A percentile compares a stretch with the other conserved stretches of the same genome.
Evolutionary conservation across 2,113 vertebrate species (phyloP).

Genomic region (Tenebrosternarchus preto): DNA sequence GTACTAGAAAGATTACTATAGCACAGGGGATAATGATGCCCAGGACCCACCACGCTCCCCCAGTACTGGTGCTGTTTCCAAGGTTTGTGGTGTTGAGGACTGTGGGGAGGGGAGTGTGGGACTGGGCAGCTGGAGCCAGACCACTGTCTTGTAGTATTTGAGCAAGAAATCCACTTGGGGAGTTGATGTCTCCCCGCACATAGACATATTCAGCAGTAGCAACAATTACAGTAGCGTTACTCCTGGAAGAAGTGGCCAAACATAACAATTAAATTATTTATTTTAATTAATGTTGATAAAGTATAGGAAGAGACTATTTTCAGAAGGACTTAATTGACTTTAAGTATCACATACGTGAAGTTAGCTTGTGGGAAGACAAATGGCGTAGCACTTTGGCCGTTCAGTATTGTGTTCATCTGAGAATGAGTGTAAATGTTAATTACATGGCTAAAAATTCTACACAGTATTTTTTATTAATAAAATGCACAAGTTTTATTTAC

Average conservation of each 20-base stretch:
- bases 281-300: not conserved
- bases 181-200: conserved; percentile 20
- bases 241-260: not conserved
- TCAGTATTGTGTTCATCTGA: conserved; percentile 36
- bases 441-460: too few relatives aligned
- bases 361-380: conserved; percentile 24
- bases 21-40: too few relatives aligned
- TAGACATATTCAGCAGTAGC: conserved; percentile 23
- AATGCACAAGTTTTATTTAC: too few relatives aligned
- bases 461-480: too few relatives aligned
- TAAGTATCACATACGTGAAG: conserved; percentile 15
- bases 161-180: conserved; percentile 22
- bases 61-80: too few relatives aligned
- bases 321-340: not conserved
- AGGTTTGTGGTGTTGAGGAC: too few relatives aligned
- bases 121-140: too few relatives aligned
- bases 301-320: not conserved
- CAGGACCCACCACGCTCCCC: too few relatives aligned
- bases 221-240: not conserved
- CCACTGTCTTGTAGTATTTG: too few relatives aligned
- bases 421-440: not conserved
- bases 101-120: too few relatives aligned
- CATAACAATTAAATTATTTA: not conserved
- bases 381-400: not conserved
- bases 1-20: too few relatives aligned